phyloP scores from a whole-genome alignment of 2,888 invertebrate genomes.

The Lamellibrachia columna region DNA sequence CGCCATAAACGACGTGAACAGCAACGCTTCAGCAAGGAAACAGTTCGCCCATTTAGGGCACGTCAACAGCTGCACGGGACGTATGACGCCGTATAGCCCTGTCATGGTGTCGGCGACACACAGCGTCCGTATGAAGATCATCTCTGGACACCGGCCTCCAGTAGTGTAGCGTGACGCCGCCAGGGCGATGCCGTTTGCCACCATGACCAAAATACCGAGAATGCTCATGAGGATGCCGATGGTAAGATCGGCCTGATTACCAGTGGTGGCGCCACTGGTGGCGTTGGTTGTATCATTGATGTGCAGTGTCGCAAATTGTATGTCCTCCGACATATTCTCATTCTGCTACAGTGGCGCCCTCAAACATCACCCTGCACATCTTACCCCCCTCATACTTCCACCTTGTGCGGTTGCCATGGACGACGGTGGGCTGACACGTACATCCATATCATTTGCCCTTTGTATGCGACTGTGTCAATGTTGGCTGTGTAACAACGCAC shows the following conservation, averaged over 20 bases:
- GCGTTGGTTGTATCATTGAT: neutral
- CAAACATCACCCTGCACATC: neutral
- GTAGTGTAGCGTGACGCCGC: conserved; percentile 47
- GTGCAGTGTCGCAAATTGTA: neutral
- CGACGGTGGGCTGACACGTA: neutral
- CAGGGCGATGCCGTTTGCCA: conserved; percentile 45
- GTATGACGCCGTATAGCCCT: conserved; percentile 53
- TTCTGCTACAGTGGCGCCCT: neutral
- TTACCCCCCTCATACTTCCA: neutral
- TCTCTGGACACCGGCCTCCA: conserved; percentile 50
- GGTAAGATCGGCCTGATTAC: neutral
- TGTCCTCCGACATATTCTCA: neutral
- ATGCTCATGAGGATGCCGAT: neutral
- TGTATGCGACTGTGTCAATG: neutral
- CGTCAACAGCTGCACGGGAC: conserved; percentile 45
- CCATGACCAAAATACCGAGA: neutral
- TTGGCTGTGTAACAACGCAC: neutral
- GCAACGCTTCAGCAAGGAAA: conserved; percentile 57
- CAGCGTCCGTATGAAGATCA: conserved; percentile 56
- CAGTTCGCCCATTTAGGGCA: conserved; percentile 42
- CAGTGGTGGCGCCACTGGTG: neutral
- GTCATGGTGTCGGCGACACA: conserved; percentile 51
- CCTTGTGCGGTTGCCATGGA: neutral
- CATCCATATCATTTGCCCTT: neutral
- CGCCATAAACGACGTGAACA: conserved; percentile 51